These are phyloP conservation scores for Diplogasteroides magnus DNA, from an alignment of 1,140 invertebrate genomes.

Conservation along the genomic window DNA sequence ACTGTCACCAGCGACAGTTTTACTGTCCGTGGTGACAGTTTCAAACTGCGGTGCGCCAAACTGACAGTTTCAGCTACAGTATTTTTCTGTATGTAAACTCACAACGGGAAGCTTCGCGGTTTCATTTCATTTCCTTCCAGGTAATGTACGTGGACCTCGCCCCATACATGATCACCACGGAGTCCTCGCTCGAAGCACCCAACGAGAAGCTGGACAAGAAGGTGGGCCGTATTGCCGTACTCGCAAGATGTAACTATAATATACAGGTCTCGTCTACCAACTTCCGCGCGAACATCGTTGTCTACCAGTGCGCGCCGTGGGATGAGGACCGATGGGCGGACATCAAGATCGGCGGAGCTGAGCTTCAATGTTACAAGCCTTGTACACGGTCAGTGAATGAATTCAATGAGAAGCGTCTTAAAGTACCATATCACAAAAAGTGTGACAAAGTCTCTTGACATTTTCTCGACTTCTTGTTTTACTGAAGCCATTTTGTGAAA, in stretches of 20 bases:
- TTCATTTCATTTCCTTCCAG: slow-evolving; percentile 3
- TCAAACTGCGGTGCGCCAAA: no score
- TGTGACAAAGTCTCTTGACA: no score
- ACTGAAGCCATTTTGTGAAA: no score
- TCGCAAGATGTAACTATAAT: neutral
- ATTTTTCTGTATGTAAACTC: no score
- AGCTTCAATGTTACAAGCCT: slow-evolving; percentile 36
- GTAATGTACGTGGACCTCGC: slow-evolving; percentile 8
- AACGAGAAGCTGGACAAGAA: slow-evolving; percentile 7
- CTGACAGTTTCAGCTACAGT: no score
- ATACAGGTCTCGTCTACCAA: slow-evolving; percentile 32
- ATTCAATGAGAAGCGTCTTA: no score
- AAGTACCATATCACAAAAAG: no score
- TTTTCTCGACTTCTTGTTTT: no score
- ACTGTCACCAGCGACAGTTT: no score
- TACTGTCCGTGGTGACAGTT: no score
- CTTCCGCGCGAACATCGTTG: slow-evolving; percentile 54
- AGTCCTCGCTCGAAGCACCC: neutral
- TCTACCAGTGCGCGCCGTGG: slow-evolving; percentile 43
- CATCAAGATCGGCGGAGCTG: slow-evolving; percentile 34
- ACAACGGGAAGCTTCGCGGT: no score
- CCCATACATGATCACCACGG: slow-evolving; percentile 11
- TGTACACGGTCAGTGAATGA: slow-evolving; percentile 45
- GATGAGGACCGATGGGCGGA: slow-evolving; percentile 46
- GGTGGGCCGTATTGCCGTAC: neutral